Base-by-base conservation (phyloP, 1,140 invertebrate genomes). In the Pseudachorutes palmiensis region DNA sequence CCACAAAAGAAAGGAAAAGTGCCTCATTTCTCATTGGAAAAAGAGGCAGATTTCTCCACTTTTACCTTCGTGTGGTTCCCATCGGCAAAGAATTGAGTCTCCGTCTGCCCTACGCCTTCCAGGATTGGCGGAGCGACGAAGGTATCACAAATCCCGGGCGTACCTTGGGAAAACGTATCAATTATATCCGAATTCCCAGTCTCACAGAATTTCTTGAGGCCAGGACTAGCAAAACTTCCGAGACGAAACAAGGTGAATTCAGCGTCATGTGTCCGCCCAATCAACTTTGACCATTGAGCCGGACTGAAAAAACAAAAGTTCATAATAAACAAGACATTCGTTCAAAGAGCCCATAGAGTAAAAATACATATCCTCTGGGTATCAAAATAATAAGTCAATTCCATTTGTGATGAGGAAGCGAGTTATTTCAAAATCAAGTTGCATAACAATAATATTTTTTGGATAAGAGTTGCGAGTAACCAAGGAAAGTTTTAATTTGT, bases 251-350 rank as follows among this genome's bases (percentile, higher is more conserved):
- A 72, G 1, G 65, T 69, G 72, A 78, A 81, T 16, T 72, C 75
- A 3, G 71, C 31, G 51, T 78, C 76, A 70, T 83, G 81, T 16
- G 77, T 77, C 22, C 80, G 74, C 45, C 82, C 82, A 14, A 83
- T 71, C 16, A 82, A 67, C 68, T 80, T 80, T 29, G 81, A 81
- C 80, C 81, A 84, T 71, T 83, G 81, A 0, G 82, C 82, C 5
- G 77, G 77, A 2, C 33, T 64, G 33, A 60, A 41, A 30, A n/a
- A n/a, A n/a, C n/a, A n/a, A n/a, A n/a, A n/a, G n/a, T n/a, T n/a
- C n/a, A n/a, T n/a, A n/a, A n/a, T n/a, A n/a, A n/a, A n/a, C n/a
- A n/a, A n/a, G n/a, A n/a, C n/a, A n/a, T n/a, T n/a, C n/a, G n/a
- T n/a, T n/a, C n/a, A n/a, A n/a, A n/a, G n/a, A n/a, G n/a, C n/a